phyloP scores from a whole-genome alignment of 2,888 invertebrate species.

The Ectobius pallidus region DNA sequence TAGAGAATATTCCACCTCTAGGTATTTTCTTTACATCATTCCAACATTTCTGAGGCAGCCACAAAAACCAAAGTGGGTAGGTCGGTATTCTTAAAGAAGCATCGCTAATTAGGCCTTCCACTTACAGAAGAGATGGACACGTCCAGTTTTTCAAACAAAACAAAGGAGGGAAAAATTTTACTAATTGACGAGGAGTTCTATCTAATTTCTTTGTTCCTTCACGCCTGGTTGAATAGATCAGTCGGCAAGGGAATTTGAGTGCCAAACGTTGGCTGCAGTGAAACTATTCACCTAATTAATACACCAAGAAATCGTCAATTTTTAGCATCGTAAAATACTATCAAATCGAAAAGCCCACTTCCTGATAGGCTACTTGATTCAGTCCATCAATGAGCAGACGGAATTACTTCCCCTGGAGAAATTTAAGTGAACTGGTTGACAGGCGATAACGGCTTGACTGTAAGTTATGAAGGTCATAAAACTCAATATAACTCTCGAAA shows the following conservation, averaged over 20 bases:
- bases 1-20: background rate
- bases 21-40: conserved; percentile 3
- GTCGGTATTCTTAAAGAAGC: background rate
- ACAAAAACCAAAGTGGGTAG: background rate
- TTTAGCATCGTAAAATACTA: no score
- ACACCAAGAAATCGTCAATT: no score
- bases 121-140: conserved; percentile 15
- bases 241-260: background rate
- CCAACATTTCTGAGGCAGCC: background rate
- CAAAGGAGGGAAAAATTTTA: background rate
- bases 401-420: no score
- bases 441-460: no score
- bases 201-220: conserved; percentile 10
- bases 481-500: no score
- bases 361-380: no score
- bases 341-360: no score
- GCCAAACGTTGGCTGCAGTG: background rate
- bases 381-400: no score
- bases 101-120: background rate
- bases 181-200: background rate
- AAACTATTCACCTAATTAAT: no score
- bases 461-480: no score
- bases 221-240: background rate
- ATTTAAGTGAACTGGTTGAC: no score
- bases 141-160: background rate